Base-by-base conservation (phyloP, 2,113 vertebrate species). In the Megalops atlanticus region DNA sequence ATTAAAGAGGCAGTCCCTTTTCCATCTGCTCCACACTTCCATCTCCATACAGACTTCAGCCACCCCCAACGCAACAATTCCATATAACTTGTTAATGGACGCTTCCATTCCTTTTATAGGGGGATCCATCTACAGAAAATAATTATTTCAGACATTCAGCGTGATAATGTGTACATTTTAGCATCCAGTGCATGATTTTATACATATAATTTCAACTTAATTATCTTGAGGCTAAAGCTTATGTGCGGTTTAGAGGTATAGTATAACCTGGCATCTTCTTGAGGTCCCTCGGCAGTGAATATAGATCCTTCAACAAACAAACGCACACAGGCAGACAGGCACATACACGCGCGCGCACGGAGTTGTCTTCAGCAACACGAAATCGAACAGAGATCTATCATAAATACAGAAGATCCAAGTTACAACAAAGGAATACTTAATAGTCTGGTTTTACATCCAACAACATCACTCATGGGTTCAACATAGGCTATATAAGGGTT, bases 11-110 rank as follows among this genome's bases (percentile, higher is more conserved):
- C 18, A n/a, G 21, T n/a, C 52, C 6, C 2, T 27, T 41, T 35
- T 24, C 10, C 1, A 24, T 38, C 24, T 58, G 11, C 7, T 47
- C 43, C 27, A 40, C 24, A 39, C 39, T 77, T 77, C 76, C 76
- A 77, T 77, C 21, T 58, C 76, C 11, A 58, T 47, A 18, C 52
- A 14, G 45, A 77, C 49, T 35, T 77, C 33, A 7, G 36, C 45
- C 33, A 1, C 33, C 36, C 11, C 2, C 31, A 1, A 18, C 52
- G 35, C 24, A 52, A 14, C 74, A 47, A 76, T 71, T 71, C 69
- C 33, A 71, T 71, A 76, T 18, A 49, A 43, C 74, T 31, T 33
- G 38, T 43, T 38, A 78, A 78, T 78, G 77, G 77, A 43, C 38
- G 12, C 24, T n/a, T 78, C 77, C 77, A 78, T 68, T 58, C 6